These are phyloP conservation scores for Folsomia candida DNA, from an alignment of 2,888 invertebrate species.

Conservation along the genomic window DNA sequence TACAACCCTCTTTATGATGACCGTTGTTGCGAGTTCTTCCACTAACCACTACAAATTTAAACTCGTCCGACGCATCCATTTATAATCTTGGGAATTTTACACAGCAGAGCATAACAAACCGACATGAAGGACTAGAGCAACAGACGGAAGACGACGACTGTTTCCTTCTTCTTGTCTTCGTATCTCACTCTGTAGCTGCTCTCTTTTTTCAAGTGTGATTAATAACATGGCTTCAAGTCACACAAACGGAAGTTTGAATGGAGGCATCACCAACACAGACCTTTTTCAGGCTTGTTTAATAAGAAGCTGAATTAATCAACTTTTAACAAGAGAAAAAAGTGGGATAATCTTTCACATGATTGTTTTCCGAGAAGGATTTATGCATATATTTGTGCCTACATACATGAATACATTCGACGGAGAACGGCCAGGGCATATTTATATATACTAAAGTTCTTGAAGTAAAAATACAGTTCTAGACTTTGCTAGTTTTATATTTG, in stretches of 20 bases:
- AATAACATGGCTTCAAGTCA: neutral
- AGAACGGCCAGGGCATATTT: no score
- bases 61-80: conserved; percentile 51
- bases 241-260: neutral
- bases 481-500: no score
- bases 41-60: conserved; percentile 37
- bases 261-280: no score
- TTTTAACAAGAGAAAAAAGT: no score
- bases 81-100: neutral
- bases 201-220: neutral
- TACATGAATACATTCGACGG: no score
- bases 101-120: neutral
- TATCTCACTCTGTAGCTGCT: neutral
- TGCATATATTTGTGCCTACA: neutral
- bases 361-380: no score
- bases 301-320: no score
- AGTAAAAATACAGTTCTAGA: no score
- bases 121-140: neutral
- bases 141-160: conserved; percentile 6
- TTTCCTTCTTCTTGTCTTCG: neutral
- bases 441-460: no score
- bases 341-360: no score
- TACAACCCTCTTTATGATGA: neutral
- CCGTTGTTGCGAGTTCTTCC: neutral
- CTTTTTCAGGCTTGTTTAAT: no score